phyloP scores from a whole-genome alignment of 1,140 invertebrate species.

The Drosophila pachea region DNA sequence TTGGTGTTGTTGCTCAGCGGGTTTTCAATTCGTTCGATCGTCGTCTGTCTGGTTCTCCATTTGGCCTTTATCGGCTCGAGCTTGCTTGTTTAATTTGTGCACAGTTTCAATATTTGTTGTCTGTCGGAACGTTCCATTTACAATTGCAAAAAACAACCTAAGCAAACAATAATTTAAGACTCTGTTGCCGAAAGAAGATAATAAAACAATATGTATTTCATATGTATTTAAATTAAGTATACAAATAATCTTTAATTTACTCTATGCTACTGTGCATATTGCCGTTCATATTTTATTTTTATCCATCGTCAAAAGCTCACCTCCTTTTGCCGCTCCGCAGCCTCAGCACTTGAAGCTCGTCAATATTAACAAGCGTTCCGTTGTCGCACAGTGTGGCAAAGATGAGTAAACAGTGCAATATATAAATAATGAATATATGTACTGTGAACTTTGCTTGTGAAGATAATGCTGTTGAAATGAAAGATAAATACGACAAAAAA shows the following conservation, averaged over 20 bases:
- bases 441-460: neutral
- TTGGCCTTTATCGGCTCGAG: constrained; percentile 54
- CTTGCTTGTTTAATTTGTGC: constrained; percentile 60
- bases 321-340: constrained; percentile 5
- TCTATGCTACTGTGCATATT: neutral
- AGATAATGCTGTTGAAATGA: neutral
- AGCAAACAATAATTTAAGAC: constrained; percentile 45
- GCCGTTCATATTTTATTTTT: neutral
- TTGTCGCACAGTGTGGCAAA: constrained; percentile 50
- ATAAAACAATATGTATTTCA: constrained; percentile 1
- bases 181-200: constrained; percentile 46
- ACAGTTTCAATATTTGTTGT: constrained; percentile 72
- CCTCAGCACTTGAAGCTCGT: constrained; percentile 28
- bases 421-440: neutral
- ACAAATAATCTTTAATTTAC: constrained; percentile 25
- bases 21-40: constrained; percentile 32
- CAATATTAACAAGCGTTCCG: constrained; percentile 58
- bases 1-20: constrained; percentile 11
- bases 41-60: constrained; percentile 18
- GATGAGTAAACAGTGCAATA: constrained; percentile 8
- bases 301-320: constrained; percentile 32
- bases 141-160: constrained; percentile 56
- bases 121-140: constrained; percentile 50
- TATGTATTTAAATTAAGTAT: constrained; percentile 13
- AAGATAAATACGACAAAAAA: neutral